Percentiles rank a stretch among this genome's conserved stretches.
phyloP scores from a whole-genome alignment of 2,797 vertebrate species.

The Gymnopithys bicolor region DNA sequence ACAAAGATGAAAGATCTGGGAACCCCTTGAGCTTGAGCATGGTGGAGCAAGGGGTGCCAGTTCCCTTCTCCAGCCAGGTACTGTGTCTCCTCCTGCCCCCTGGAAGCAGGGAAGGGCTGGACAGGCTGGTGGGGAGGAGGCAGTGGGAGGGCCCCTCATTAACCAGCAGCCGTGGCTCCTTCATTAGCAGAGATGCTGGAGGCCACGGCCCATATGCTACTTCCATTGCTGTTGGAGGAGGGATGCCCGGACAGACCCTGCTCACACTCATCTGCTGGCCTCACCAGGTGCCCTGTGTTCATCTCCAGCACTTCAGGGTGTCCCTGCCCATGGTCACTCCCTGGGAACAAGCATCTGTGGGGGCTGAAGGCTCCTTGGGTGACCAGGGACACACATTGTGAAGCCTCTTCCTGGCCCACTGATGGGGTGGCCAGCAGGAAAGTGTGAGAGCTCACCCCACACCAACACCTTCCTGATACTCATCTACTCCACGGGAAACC shows the following conservation, averaged over 20 bases:
- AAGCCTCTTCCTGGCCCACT: not conserved
- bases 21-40: rapidly evolving
- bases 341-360: rapidly evolving
- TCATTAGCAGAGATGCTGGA: not conserved
- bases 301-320: not conserved
- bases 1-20: constrained; percentile 27
- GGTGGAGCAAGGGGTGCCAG: not conserved
- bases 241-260: not conserved
- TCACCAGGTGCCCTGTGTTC: not conserved
- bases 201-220: not conserved
- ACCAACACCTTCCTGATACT: rapidly evolving
- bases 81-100: not conserved
- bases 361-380: not conserved
- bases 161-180: not conserved
- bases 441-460: not conserved
- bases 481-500: not conserved
- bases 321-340: not conserved
- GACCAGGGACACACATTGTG: rapidly evolving
- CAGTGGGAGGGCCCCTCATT: not conserved
- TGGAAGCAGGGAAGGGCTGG: not conserved
- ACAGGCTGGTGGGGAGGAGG: not conserved
- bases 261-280: rapidly evolving
- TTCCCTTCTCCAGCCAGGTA: not conserved
- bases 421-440: not conserved
- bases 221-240: not conserved